These are phyloP conservation scores for Sminthopsis crassicaudata DNA, from an alignment of 2,113 vertebrate species.

Conservation along the genomic window DNA sequence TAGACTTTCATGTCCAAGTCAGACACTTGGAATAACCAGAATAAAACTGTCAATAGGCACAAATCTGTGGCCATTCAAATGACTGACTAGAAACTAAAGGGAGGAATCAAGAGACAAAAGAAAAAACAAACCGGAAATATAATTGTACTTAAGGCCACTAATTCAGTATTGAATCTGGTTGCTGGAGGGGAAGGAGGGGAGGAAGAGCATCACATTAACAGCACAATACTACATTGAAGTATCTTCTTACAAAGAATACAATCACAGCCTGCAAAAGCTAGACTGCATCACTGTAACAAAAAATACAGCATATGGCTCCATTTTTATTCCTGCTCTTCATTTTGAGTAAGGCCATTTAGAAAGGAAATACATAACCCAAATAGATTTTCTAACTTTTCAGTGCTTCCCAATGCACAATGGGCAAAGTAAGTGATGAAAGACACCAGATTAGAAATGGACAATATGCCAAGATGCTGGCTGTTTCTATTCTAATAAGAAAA, in stretches of 20 bases:
- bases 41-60: not conserved
- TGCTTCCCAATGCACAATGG: not conserved
- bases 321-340: not conserved
- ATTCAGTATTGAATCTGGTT: not conserved
- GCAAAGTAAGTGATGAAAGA: not conserved
- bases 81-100: not conserved
- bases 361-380: not conserved
- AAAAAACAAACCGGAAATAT: not conserved
- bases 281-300: not conserved
- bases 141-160: not conserved
- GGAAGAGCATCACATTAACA: not conserved
- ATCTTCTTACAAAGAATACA: not conserved
- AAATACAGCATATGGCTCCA: not conserved
- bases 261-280: not conserved
- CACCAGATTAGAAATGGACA: not conserved
- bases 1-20: not conserved
- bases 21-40: not conserved
- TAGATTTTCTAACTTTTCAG: not conserved
- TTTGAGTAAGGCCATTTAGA: not conserved
- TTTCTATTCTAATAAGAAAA: not conserved
- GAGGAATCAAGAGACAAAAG: not conserved
- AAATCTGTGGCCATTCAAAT: not conserved
- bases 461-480: not conserved
- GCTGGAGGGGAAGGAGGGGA: too few species aligned
- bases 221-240: not conserved